These are phyloP conservation scores for Nebria ingens DNA, from an alignment of 1,140 invertebrate species.

Conservation along the genomic window DNA sequence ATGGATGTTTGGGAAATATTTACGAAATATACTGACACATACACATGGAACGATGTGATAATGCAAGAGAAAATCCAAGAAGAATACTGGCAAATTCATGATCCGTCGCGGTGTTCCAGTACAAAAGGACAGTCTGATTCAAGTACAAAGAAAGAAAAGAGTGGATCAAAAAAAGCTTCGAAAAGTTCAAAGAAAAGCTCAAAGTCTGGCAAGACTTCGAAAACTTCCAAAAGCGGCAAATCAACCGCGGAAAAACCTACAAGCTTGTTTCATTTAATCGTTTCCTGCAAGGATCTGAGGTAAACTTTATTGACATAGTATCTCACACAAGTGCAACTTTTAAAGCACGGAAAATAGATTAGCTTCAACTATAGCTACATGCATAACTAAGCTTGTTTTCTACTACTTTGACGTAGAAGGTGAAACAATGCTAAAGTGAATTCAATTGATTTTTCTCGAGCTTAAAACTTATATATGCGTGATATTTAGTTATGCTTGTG, in stretches of 20 bases:
- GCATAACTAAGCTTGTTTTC: too few species aligned
- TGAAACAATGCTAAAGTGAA: too few species aligned
- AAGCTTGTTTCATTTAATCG: neutral
- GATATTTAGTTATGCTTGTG: too few species aligned
- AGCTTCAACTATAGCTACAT: too few species aligned
- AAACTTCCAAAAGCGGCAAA: slow-evolving; percentile 9
- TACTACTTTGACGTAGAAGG: neutral
- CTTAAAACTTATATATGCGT: too few species aligned
- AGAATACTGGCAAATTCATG: too few species aligned
- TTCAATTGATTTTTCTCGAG: too few species aligned
- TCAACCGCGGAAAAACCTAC: neutral
- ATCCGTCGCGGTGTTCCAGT: too few species aligned
- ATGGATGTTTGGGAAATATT: slow-evolving; percentile 28
- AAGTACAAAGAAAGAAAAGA: neutral
- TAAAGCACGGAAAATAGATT: too few species aligned
- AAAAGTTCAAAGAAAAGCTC: slow-evolving; percentile 12
- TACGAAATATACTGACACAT: slow-evolving; percentile 18
- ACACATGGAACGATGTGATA: slow-evolving; percentile 13
- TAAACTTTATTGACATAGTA: too few species aligned
- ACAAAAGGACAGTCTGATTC: too few species aligned
- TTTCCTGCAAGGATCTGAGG: neutral
- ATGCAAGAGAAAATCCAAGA: neutral
- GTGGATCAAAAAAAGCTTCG: slow-evolving; percentile 11
- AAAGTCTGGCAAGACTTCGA: neutral
- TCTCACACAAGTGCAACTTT: too few species aligned